A percentile compares a stretch with the other conserved stretches of the same genome.
Evolutionary conservation across 2,888 invertebrate genomes (phyloP).

Genomic region (Idaea dimidiata): DNA sequence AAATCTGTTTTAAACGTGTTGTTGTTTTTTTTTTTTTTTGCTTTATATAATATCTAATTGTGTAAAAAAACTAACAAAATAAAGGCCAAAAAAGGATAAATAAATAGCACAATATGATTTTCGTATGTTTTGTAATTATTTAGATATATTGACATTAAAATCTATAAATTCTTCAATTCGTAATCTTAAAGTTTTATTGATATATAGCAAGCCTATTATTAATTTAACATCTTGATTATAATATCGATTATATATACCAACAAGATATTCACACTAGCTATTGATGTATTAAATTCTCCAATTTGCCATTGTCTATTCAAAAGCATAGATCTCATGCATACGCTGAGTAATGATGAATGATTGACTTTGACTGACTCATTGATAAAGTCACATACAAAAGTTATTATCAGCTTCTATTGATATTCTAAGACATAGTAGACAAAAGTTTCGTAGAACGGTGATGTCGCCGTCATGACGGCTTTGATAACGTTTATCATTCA

Average conservation of each 20-base stretch:
- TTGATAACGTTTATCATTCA: no score
- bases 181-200: neutral
- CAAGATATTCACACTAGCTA: conserved; percentile 20
- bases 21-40: no score
- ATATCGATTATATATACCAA: conserved; percentile 11
- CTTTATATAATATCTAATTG: no score
- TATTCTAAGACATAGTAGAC: conserved; percentile 17
- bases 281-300: conserved; percentile 25
- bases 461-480: neutral
- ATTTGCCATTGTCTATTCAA: conserved; percentile 51
- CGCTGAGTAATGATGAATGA: conserved; percentile 65
- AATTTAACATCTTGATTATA: neutral
- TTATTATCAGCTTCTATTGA: conserved; percentile 42
- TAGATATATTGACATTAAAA: no score
- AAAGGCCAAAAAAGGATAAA: no score
- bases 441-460: neutral
- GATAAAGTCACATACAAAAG: conserved; percentile 53
- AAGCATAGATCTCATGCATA: conserved; percentile 42
- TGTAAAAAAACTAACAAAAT: no score
- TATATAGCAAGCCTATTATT: neutral
- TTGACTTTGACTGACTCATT: conserved; percentile 65
- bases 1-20: no score
- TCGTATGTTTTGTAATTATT: no score
- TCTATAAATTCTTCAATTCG: no score
- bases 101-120: no score